Conservation (phyloP, 2,888 invertebrate species). For the Gymnocheta viridis region DNA sequence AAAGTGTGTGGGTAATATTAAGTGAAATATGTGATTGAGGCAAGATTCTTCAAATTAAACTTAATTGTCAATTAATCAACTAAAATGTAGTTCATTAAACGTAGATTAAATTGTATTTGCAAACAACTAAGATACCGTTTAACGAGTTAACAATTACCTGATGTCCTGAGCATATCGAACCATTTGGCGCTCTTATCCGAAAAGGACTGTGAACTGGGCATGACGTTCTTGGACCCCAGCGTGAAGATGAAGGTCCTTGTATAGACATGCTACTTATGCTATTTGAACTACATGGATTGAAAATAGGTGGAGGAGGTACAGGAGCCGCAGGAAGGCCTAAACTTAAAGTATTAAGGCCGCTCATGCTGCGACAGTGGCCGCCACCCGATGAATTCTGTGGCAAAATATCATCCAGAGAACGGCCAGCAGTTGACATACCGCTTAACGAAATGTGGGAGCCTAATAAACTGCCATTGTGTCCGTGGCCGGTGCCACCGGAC, state of each 20-base stretch:
- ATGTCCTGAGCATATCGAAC: slow-evolving; percentile 82
- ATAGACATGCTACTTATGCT: slow-evolving; percentile 81
- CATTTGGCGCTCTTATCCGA: slow-evolving; percentile 82
- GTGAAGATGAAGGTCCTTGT: slow-evolving; percentile 80
- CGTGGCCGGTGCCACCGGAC: slow-evolving; percentile 76
- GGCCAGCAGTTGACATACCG: slow-evolving; percentile 77
- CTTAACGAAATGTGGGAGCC: slow-evolving; percentile 78
- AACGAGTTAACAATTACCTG: slow-evolving; percentile 78
- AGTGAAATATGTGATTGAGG: slow-evolving; percentile 15
- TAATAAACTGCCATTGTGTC: slow-evolving; percentile 73
- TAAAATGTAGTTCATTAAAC: slow-evolving; percentile 25
- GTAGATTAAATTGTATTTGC: slow-evolving; percentile 44
- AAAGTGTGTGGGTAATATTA: background rate
- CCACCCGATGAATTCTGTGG: slow-evolving; percentile 70
- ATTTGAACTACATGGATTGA: slow-evolving; percentile 82
- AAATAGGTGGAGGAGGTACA: slow-evolving; percentile 81
- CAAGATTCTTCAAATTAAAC: slow-evolving; percentile 55
- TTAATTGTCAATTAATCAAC: slow-evolving; percentile 33
- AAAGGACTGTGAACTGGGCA: slow-evolving; percentile 83
- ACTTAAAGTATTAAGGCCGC: slow-evolving; percentile 79
- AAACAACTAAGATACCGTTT: slow-evolving; percentile 17
- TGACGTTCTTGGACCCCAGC: slow-evolving; percentile 82
- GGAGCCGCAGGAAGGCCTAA: slow-evolving; percentile 78
- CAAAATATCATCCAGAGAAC: slow-evolving; percentile 73
- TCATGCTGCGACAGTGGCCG: slow-evolving; percentile 78